Evolutionary conservation across 2,888 invertebrate species (phyloP), one percentile per base, ranked within the genome.

Genomic region (Augiades crinisus): DNA sequence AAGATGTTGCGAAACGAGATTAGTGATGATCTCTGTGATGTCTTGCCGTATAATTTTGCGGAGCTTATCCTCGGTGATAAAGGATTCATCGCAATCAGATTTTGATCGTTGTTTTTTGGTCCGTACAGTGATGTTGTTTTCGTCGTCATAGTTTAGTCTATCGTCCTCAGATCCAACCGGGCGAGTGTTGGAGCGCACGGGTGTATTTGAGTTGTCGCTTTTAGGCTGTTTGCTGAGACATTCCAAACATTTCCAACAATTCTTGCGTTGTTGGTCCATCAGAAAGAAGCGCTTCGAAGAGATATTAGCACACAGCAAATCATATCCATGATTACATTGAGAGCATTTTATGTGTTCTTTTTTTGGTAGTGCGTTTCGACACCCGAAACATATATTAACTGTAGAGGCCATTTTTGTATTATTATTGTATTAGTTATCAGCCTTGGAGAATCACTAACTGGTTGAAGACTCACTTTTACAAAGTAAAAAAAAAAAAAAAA

Each of bases 141-240:
- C 7, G 24, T 41, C 13, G 24, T 12, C 5, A 14, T 12, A 36
- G 27, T 17, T 16, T 1, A 19, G 6, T 13, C 12, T 12, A 3
- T 31, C 38, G 5, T 12, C 21, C 8, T 33, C 4, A 19, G 24
- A 31, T 4, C 24, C 37, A 19, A 31, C 27, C 36, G 22, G 22
- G 22, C 22, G 22, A 22, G 22, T 22, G 7, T 22, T 37, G 13
- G 31, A 31, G 13, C 31, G 31, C 3, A 54, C 34, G 5, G 54
- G 54, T 7, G 50, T 54, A 43, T 54, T 50, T 2, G 38, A 19
- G 14, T 54, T 54, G 14, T 46, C 50, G 19, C 41, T 27, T 37
- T 54, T 50, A 7, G 50, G 50, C n/a, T 40, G 16, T 24, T 50
- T 54, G 17, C 41, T 54, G 7, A 41, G 30, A 31, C 54, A 54